phyloP scores from a whole-genome alignment of 2,113 vertebrate genomes.

The Micronycteris hirsuta region DNA sequence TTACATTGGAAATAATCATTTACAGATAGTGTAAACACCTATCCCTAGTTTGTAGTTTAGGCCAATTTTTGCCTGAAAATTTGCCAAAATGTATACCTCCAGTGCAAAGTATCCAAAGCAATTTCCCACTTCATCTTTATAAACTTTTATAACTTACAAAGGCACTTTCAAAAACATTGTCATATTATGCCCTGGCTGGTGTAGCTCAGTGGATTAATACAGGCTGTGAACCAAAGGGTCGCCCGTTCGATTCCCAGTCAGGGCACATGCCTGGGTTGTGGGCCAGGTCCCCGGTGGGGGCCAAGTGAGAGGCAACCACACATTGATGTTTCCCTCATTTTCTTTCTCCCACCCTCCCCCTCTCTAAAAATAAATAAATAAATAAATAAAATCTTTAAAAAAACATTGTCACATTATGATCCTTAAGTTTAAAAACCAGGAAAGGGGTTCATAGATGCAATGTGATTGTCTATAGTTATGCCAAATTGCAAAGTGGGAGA shows the following conservation, averaged over 20 bases:
- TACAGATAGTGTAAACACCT: not conserved
- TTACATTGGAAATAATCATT: conserved; percentile 51
- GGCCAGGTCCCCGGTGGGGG: too few relatives aligned
- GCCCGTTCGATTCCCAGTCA: too few relatives aligned
- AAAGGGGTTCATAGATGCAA: not conserved
- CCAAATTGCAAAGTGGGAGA: not conserved
- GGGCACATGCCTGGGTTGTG: too few relatives aligned
- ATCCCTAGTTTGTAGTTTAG: not conserved
- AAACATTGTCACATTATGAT: not conserved
- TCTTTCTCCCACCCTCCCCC: too few relatives aligned
- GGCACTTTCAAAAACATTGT: not conserved
- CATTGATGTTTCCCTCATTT: too few relatives aligned
- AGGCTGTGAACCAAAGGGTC: too few relatives aligned
- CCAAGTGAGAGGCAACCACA: too few relatives aligned
- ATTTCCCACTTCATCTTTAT: not conserved
- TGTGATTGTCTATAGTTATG: not conserved
- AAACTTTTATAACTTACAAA: not conserved
- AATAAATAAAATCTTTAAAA: too few relatives aligned
- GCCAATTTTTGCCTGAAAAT: not conserved
- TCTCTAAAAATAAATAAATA: too few relatives aligned
- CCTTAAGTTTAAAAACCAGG: not conserved
- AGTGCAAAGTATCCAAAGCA: not conserved
- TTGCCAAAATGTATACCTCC: not conserved
- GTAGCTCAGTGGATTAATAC: too few relatives aligned
- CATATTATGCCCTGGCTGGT: too few relatives aligned